Conservation (phyloP, 1,140 invertebrate genomes). For the Meteorus sp. region DNA sequence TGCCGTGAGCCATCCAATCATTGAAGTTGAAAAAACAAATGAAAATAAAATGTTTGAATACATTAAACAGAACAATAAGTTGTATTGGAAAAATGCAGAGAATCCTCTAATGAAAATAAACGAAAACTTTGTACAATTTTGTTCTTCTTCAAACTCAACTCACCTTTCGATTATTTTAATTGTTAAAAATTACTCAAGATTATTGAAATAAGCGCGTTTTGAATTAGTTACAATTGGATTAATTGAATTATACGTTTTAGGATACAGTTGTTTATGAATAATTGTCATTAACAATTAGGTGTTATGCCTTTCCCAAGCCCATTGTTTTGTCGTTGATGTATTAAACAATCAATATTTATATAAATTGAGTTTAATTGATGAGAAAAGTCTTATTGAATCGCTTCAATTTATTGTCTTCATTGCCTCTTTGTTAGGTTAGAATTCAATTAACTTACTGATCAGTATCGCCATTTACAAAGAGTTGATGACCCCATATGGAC, state of each 20-base stretch:
- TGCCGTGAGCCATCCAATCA: neutral
- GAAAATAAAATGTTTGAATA: neutral
- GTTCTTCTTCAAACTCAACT: no score
- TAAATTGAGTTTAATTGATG: constrained; percentile 3
- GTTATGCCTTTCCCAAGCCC: constrained; percentile 3
- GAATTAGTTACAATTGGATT: neutral
- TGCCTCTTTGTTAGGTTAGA: constrained; percentile 29
- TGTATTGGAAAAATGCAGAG: no score
- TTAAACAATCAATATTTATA: neutral
- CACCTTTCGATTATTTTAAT: no score
- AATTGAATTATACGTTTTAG: neutral
- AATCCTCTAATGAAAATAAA: no score
- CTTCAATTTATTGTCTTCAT: neutral
- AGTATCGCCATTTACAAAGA: constrained; percentile 94
- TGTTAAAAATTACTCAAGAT: no score
- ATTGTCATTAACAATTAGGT: neutral
- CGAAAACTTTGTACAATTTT: no score
- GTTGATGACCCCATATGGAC: constrained; percentile 95
- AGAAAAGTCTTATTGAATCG: neutral
- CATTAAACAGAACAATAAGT: neutral
- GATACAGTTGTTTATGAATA: neutral
- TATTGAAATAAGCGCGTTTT: constrained; percentile 7
- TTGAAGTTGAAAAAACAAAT: neutral
- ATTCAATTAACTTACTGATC: constrained; percentile 83
- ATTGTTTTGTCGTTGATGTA: neutral